phyloP scores from a whole-genome alignment of 2,888 invertebrate genomes.

The Mesorhabditis sp. region DNA sequence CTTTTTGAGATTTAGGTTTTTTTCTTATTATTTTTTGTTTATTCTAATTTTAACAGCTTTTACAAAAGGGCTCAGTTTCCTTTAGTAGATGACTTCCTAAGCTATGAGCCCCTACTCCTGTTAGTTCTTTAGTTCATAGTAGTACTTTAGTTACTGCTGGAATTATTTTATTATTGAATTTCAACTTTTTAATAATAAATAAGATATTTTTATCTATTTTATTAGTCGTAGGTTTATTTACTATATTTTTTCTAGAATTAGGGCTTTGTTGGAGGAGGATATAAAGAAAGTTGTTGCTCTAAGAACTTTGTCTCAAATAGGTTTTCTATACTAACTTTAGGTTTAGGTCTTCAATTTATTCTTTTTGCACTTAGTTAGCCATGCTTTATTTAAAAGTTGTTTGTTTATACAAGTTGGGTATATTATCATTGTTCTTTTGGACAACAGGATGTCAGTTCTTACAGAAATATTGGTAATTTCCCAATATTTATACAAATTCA shows the following conservation, averaged over 20 bases:
- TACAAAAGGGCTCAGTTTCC: slow-evolving; percentile 78
- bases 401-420: slow-evolving; percentile 43
- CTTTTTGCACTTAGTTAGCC: slow-evolving; percentile 42
- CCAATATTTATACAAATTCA: slow-evolving; percentile 39
- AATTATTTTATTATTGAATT: slow-evolving; percentile 59
- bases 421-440: slow-evolving; percentile 45
- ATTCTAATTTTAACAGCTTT: slow-evolving; percentile 65
- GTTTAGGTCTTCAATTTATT: slow-evolving; percentile 55
- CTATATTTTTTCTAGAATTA: slow-evolving; percentile 41
- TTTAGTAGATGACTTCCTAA: slow-evolving; percentile 74
- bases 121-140: slow-evolving; percentile 75
- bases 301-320: slow-evolving; percentile 42
- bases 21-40: slow-evolving; percentile 53
- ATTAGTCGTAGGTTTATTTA: slow-evolving; percentile 61
- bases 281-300: slow-evolving; percentile 41
- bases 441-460: slow-evolving; percentile 45
- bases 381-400: slow-evolving; percentile 45
- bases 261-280: slow-evolving; percentile 36
- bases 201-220: slow-evolving; percentile 70
- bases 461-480: slow-evolving; percentile 35
- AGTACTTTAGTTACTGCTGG: slow-evolving; percentile 77
- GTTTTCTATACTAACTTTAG: slow-evolving; percentile 36
- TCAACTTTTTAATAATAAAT: slow-evolving; percentile 63
- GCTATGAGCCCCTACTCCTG: slow-evolving; percentile 77
- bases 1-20: slow-evolving; percentile 58